Percentiles rank a stretch among this genome's conserved stretches.
These are phyloP conservation scores for Drosophila kanekoi DNA, from an alignment of 2,888 invertebrate species.

Conservation along the genomic window DNA sequence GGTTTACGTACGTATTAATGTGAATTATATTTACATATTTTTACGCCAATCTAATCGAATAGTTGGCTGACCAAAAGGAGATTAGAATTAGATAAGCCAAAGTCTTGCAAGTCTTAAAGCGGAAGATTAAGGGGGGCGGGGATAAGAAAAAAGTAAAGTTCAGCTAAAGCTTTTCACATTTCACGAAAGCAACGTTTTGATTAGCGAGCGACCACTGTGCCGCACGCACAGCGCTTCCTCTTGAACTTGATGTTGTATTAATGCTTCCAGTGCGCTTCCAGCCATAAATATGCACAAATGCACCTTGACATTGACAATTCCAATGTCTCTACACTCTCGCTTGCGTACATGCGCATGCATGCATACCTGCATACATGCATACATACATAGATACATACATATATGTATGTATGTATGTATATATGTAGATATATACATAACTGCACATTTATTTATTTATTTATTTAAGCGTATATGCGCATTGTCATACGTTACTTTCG, in stretches of 20 bases:
- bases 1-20: not conserved
- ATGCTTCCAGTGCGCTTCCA: not conserved
- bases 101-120: not conserved
- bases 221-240: not conserved
- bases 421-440: not conserved
- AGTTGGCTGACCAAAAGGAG: not conserved
- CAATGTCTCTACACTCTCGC: slow-evolving; percentile 7
- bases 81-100: not conserved
- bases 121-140: no score
- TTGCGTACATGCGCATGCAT: no score
- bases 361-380: no score
- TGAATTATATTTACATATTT: not conserved
- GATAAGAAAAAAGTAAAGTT: no score
- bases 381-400: no score
- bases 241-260: not conserved
- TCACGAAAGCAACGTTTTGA: not conserved
- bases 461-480: not conserved
- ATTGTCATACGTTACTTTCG: slow-evolving; percentile 31
- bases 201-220: not conserved
- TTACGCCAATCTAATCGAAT: not conserved
- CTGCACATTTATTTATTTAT: no score
- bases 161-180: not conserved
- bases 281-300: not conserved
- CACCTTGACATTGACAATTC: slow-evolving; percentile 31
- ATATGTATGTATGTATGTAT: not conserved